Evolutionary conservation across 2,113 vertebrate species (phyloP).

Genomic region (Lasiurus cinereus): DNA sequence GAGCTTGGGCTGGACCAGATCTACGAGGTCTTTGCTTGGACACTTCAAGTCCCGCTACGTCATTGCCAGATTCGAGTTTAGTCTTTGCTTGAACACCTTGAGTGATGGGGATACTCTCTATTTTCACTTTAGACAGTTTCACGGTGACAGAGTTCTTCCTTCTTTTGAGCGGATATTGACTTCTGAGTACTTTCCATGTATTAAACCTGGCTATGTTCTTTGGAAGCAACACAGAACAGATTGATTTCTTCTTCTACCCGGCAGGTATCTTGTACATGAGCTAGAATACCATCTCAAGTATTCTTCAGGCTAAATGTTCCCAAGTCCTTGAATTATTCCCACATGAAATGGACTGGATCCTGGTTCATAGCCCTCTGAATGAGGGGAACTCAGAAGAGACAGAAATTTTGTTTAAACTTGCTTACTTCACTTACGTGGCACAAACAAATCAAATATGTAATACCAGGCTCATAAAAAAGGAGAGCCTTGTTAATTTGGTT

Average conservation of each 20-base stretch:
- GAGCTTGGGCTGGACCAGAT: background rate
- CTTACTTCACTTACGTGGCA: background rate
- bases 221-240: background rate
- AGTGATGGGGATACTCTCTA: background rate
- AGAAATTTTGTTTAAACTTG: constrained; percentile 10
- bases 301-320: background rate
- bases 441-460: background rate
- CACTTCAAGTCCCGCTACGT: background rate
- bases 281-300: background rate
- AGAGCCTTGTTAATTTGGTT: background rate
- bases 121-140: background rate
- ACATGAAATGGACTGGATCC: background rate
- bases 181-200: background rate
- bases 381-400: constrained; percentile 19
- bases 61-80: background rate
- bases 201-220: background rate
- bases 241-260: background rate
- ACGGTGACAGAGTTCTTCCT: background rate
- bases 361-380: background rate
- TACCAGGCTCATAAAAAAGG: background rate
- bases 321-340: background rate
- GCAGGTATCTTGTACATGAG: background rate
- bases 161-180: background rate
- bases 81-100: background rate
- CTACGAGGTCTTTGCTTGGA: background rate